These are phyloP conservation scores for Leptarthrus brevirostris DNA, from an alignment of 2,888 invertebrate genomes.

Conservation along the genomic window DNA sequence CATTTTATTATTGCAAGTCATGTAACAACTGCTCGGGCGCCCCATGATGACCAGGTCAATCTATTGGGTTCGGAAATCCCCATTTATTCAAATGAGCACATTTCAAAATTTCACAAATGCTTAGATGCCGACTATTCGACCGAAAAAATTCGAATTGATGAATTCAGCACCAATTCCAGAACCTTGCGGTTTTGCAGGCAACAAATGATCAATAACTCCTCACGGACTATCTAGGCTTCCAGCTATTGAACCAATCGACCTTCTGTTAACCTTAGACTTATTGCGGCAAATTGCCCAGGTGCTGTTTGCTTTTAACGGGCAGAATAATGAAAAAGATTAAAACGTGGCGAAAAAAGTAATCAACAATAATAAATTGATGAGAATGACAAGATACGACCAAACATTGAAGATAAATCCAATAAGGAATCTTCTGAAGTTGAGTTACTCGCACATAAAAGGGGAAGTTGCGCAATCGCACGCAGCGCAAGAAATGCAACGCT, in stretches of 20 bases:
- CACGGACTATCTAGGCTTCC: background rate
- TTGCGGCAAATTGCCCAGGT: conserved; percentile 13
- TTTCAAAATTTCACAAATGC: no score
- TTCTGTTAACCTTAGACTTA: conserved; percentile 22
- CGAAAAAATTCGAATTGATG: background rate
- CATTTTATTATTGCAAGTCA: background rate
- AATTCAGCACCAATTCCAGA: background rate
- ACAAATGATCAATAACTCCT: background rate
- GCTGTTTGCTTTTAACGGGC: background rate
- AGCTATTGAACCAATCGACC: conserved; percentile 9
- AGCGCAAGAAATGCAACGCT: conserved; percentile 18
- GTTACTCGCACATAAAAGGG: background rate
- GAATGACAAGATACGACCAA: conserved; percentile 2
- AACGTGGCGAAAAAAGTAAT: conserved; percentile 7
- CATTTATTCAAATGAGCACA: background rate
- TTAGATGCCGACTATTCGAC: background rate
- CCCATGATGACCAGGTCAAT: background rate
- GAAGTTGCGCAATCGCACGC: conserved; percentile 33
- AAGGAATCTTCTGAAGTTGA: conserved; percentile 12
- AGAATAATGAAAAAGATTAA: background rate
- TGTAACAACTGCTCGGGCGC: background rate
- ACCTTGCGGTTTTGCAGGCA: background rate
- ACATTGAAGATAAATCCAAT: conserved; percentile 15
- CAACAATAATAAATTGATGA: conserved; percentile 20
- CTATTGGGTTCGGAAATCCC: background rate